Evolutionary conservation across 2,113 vertebrate genomes (phyloP), one percentile per base, ranked within the genome.

Genomic region (Casuarius casuarius): DNA sequence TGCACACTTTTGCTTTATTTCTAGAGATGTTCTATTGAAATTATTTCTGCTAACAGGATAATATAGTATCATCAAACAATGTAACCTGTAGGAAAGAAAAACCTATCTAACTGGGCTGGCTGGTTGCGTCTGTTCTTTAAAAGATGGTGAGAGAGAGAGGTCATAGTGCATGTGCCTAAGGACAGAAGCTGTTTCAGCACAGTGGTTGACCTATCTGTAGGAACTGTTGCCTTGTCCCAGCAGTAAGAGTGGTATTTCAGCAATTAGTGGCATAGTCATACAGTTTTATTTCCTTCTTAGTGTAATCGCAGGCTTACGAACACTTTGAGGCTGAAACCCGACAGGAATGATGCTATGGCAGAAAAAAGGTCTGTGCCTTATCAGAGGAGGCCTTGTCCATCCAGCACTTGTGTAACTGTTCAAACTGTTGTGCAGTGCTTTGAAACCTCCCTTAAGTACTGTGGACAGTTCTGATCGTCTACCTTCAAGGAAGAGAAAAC

Each of bases 321-420:
- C 1, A 2, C 66, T 85, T 84, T 42, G 67, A 73, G 66, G n/a
- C 38, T 95, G 85, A 31, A 94, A 68, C 49, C 49, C 46, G 31
- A 78, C 46, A 85, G 76, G 49, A 70, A 16, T 66, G 42, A 13
- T 1, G 3, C 29, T 16, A 5, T 16, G 19, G 59, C 35, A 63
- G 42, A 66, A 72, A 72, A 78, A 33, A 42, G 54, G 33, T 35
- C 38, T 51, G 18, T 89, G 75, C 66, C 5, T 0, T 5, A 0
- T 79, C 61, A 18, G 12, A 40, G 74, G 29, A 75, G 38, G 29
- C 44, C 49, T 73, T 82, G 33, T 22, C 35, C 72, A 1, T 86
- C 0, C 0, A 80, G 58, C 0, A 0, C 12, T 49, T 48, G 22
- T 11, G 0, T 52, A 84, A 56, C 42, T 8, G 58, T 56, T 85